Evolutionary conservation across 2,797 vertebrate species (phyloP), one percentile per base, ranked within the genome.

Genomic region (Oceanodroma leucorhoa): DNA sequence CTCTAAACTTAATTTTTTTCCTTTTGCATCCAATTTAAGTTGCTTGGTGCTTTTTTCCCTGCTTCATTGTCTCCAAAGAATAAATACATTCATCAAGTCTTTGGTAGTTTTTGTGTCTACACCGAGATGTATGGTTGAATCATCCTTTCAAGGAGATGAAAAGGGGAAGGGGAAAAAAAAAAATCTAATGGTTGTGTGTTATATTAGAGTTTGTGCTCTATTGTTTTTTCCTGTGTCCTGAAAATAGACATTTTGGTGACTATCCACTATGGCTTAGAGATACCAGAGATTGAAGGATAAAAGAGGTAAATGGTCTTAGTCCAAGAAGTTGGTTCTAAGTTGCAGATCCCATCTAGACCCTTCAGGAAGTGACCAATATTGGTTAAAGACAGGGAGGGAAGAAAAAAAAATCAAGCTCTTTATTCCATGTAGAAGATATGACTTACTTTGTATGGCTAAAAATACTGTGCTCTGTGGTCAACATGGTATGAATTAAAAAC

Each of bases 401-500:
- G 18, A 29, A 73, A 57, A 41, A 11, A 67, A 65, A 57, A 34
- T 1, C 22, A 46, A 40, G 14, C 20, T 78, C 19, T 61, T 71
- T 53, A 83, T 81, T 89, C 40, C 13, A 2, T 48, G 34, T 58
- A 40, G 72, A 93, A 87, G 46, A 81, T 93, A 65, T 0, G 1
- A 46, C 41, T 91, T 27, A 43, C 20, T 79, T 81, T 76, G 50
- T 92, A 24, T 46, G 46, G 86, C n/a, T 94, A 60, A 88, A 96
- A 94, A 61, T 86, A 72, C 23, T 79, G 26, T 23, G n/a, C 40
- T 91, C 11, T 73, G 82, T 55, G 66, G 72, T 89, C 62, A 89
- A 72, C 29, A 38, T 88, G 85, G 38, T 91, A 71, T 60, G 58
- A 93, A 92, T 72, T 94, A 69, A 91, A 87, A 92, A 72, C 61